These are phyloP conservation scores for Spodoptera litura DNA, from an alignment of 1,140 invertebrate species.

Conservation along the genomic window DNA sequence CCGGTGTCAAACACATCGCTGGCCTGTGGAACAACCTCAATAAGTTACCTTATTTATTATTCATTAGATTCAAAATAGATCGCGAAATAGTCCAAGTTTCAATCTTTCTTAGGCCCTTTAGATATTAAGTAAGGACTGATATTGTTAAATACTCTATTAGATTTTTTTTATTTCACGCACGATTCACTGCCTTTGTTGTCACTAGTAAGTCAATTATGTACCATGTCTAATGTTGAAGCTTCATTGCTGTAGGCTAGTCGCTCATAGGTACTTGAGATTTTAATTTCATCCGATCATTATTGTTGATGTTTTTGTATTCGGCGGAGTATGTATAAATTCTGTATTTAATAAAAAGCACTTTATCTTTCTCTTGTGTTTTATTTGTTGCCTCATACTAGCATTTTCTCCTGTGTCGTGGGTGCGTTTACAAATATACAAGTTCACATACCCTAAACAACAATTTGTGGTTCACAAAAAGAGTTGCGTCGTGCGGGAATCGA, in stretches of 20 bases:
- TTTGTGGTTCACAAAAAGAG: no score
- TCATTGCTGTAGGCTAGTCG: conserved; percentile 40
- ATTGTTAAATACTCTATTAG: conserved; percentile 66
- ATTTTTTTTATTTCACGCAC: conserved; percentile 42
- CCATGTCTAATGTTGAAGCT: conserved; percentile 17
- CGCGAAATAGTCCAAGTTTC: conserved; percentile 44
- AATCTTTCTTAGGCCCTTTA: conserved; percentile 55
- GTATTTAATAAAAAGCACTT: conserved; percentile 80
- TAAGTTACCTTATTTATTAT: conserved; percentile 76
- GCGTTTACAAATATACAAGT: no score
- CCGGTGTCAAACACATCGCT: not conserved
- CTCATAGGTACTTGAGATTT: conserved; percentile 48
- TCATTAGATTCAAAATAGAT: conserved; percentile 64
- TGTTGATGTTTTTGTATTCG: conserved; percentile 79
- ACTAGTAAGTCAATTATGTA: conserved; percentile 49
- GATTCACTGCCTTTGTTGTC: conserved; percentile 45
- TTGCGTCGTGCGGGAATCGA: no score
- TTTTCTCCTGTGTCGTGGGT: no score
- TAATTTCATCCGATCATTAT: conserved; percentile 60
- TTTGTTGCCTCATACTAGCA: not conserved
- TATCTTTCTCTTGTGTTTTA: conserved; percentile 71
- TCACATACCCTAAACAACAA: no score
- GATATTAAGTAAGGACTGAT: conserved; percentile 80
- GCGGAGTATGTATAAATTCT: conserved; percentile 78
- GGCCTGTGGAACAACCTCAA: not conserved